phyloP scores from a whole-genome alignment of 2,797 vertebrate genomes.

The Kryptopterus vitreolus region DNA sequence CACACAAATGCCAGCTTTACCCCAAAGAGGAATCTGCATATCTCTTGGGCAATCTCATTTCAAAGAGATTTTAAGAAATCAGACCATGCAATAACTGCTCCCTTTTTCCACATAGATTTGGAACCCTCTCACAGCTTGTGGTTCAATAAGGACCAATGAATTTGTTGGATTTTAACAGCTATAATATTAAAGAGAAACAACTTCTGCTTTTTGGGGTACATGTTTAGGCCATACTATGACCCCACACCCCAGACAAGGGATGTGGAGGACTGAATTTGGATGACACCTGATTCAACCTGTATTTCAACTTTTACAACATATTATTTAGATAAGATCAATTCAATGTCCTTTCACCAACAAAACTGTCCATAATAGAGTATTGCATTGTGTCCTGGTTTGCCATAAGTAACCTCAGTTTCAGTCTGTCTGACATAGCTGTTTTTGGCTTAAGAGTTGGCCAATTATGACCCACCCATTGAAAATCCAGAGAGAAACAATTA shows the following conservation, averaged over 20 bases:
- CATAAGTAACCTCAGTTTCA: constrained; percentile 33
- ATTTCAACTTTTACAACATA: no score
- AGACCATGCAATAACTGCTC: not conserved
- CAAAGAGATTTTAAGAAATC: constrained; percentile 23
- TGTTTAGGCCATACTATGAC: constrained; percentile 1
- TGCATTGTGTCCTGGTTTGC: not conserved
- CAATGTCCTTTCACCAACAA: not conserved
- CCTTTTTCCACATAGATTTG: not conserved
- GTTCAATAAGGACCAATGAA: constrained; percentile 11
- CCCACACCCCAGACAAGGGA: not conserved
- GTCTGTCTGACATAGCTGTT: constrained; percentile 18
- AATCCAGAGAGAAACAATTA: constrained; percentile 35
- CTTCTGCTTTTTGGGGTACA: not conserved
- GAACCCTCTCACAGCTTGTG: not conserved
- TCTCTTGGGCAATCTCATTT: not conserved
- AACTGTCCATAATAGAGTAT: not conserved
- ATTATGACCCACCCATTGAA: constrained; percentile 39
- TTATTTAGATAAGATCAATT: not conserved
- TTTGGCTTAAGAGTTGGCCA: constrained; percentile 19
- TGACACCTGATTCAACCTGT: not conserved
- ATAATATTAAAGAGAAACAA: not conserved
- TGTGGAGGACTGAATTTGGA: not conserved
- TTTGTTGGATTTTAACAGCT: not conserved
- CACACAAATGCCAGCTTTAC: not conserved
- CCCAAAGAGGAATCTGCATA: constrained; percentile 12